phyloP scores from a whole-genome alignment of 2,888 invertebrate genomes.

The Strigamia maritima region DNA sequence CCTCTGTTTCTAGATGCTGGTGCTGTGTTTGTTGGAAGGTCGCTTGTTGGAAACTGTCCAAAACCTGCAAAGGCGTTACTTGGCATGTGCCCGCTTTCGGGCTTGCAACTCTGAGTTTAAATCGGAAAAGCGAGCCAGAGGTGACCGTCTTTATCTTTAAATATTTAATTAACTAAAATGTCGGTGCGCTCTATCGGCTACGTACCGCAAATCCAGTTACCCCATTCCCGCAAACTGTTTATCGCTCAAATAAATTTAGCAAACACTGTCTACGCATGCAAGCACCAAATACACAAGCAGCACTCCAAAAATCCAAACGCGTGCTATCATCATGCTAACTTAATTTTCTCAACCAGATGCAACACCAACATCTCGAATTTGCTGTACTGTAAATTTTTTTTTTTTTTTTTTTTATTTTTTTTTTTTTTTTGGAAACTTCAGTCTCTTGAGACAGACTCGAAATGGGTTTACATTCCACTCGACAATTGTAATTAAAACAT shows the following conservation, averaged over 20 bases:
- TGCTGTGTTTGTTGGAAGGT: not conserved
- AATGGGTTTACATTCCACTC: not conserved
- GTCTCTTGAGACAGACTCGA: not conserved
- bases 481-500: constrained; percentile 5
- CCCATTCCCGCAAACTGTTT: constrained; percentile 21
- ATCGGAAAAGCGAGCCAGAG: constrained; percentile 5
- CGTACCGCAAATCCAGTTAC: constrained; percentile 23
- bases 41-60: constrained; percentile 22
- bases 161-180: constrained; percentile 29
- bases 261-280: constrained; percentile 1
- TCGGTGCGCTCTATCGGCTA: constrained; percentile 17
- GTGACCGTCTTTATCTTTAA: constrained; percentile 26
- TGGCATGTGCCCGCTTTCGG: not conserved
- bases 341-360: constrained; percentile 6
- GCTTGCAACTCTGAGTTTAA: not conserved
- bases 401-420: not conserved
- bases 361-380: constrained; percentile 17
- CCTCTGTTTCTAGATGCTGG: constrained; percentile 17
- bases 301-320: constrained; percentile 24
- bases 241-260: constrained; percentile 24
- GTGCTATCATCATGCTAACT: constrained; percentile 9
- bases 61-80: constrained; percentile 15
- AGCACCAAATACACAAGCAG: constrained; percentile 5
- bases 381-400: not conserved
- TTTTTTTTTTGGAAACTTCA: not conserved